Evolutionary conservation across 2,888 invertebrate genomes (phyloP).

Genomic region (Drosophila rellima): DNA sequence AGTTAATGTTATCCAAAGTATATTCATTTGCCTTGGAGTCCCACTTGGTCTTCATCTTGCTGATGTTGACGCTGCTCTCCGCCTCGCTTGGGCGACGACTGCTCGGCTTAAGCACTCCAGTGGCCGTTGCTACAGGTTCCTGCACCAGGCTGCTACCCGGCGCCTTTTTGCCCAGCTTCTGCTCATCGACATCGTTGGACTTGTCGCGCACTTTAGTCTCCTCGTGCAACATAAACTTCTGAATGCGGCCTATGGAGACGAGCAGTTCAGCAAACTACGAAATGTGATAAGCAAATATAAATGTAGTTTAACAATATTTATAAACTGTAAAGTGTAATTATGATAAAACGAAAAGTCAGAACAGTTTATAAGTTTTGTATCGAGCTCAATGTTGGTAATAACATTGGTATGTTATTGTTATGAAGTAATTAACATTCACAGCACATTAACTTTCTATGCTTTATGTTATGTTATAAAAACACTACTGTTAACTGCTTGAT

Average conservation of each 20-base stretch:
- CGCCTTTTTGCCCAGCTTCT: conserved; percentile 51
- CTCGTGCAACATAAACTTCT: conserved; percentile 88
- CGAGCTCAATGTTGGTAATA: not conserved
- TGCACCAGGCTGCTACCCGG: conserved; percentile 58
- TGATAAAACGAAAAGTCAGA: not conserved
- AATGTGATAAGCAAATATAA: not conserved
- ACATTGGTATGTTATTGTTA: not conserved
- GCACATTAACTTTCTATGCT: too few species aligned
- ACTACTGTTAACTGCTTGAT: not conserved
- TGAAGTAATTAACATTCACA: too few species aligned
- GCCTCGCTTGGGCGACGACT: conserved; percentile 67
- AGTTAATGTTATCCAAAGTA: conserved; percentile 89
- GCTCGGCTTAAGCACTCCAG: conserved; percentile 71
- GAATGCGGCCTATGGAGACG: conserved; percentile 87
- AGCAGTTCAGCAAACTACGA: conserved; percentile 87
- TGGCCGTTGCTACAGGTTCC: conserved; percentile 62
- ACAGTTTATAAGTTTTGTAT: not conserved
- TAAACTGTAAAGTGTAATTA: conserved; percentile 1
- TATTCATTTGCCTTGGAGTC: conserved; percentile 87
- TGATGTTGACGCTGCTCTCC: conserved; percentile 87
- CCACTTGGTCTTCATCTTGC: conserved; percentile 91
- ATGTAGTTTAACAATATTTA: conserved; percentile 1
- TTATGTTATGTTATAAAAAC: too few species aligned
- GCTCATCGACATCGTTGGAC: conserved; percentile 70
- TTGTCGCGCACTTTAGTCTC: conserved; percentile 86